Evolutionary conservation across 2,113 vertebrate species (phyloP), one percentile per base, ranked within the genome.

Genomic region (Oxygymnocypris stewartii): DNA sequence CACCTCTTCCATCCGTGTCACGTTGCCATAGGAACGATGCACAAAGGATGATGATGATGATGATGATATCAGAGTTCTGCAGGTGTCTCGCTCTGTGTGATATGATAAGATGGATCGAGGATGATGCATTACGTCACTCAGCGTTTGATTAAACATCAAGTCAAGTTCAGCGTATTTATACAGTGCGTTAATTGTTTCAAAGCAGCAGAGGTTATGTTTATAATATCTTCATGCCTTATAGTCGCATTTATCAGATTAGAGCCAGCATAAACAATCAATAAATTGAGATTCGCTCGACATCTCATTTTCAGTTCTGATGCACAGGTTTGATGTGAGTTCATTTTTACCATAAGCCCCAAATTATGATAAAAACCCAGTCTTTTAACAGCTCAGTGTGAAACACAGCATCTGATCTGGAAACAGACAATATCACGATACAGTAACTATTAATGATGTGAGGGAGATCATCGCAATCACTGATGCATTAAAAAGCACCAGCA

Each of bases 21-120:
- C 11, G 88, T 90, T 90, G 44, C 87, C 85, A 87, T 89, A 74
- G 88, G 14, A 87, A 86, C 88, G 9, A 49, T 61, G 37, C 18
- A 61, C 31, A 71, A 76, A 79, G 82, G 31, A 42, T 84, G 84
- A 79, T 49, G 37, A 87, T 44, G 78, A 57, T 44, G 76, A 86
- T 65, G 51, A 67, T 65, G 54, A 49, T 61, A 77, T n/a, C 63
- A 35, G 35, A 63, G 82, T 85, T 37, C 37, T n/a, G 57, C 54
- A 57, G 54, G 54, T 57, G 54, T 1, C 77, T 25, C 63, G 18
- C 49, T 12, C 7, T 20, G 74, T 14, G 1, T 73, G 40, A 49
- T 80, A 51, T 79, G 78, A 85, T 61, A 8, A 31, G 54, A 57
- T 23, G 54, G 16, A 54, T 18, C 1, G 54, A 59, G 20, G 57